These are phyloP conservation scores for Piprites chloris DNA, from an alignment of 2,113 vertebrate species.

Conservation along the genomic window DNA sequence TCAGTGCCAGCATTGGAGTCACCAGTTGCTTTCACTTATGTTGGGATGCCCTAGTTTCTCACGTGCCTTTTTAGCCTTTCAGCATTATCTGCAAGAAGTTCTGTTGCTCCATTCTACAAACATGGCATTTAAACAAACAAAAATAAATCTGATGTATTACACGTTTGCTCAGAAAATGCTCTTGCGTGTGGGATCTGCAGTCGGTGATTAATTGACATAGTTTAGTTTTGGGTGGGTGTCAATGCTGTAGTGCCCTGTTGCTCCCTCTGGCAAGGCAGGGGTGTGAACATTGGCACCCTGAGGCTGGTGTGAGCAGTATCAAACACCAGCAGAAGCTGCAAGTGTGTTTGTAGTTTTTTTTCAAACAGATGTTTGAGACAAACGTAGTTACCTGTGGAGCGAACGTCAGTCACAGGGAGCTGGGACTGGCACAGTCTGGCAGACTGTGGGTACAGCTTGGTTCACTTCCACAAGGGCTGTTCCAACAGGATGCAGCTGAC, in stretches of 20 bases:
- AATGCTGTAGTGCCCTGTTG: no score
- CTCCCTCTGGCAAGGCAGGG: neutral
- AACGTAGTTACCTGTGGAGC: neutral
- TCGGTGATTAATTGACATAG: neutral
- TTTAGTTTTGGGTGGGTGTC: neutral
- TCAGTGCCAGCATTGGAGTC: neutral
- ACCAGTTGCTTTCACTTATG: neutral
- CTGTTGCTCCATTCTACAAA: neutral
- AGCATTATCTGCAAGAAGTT: neutral
- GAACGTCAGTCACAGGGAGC: neutral
- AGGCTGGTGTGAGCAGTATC: neutral
- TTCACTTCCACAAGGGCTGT: rapidly evolving
- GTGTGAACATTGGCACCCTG: rapidly evolving
- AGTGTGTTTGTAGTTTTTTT: neutral
- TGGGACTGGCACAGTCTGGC: neutral
- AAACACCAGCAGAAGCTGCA: neutral
- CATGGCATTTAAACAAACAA: neutral
- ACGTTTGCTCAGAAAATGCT: neutral
- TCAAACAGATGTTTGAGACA: neutral
- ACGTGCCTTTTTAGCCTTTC: neutral
- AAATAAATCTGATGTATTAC: neutral
- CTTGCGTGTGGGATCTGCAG: rapidly evolving
- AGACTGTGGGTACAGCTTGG: neutral
- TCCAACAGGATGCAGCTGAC: neutral
- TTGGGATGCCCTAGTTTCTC: neutral